Base-by-base conservation (phyloP, 2,888 invertebrate species). In the Entomobrya proxima region DNA sequence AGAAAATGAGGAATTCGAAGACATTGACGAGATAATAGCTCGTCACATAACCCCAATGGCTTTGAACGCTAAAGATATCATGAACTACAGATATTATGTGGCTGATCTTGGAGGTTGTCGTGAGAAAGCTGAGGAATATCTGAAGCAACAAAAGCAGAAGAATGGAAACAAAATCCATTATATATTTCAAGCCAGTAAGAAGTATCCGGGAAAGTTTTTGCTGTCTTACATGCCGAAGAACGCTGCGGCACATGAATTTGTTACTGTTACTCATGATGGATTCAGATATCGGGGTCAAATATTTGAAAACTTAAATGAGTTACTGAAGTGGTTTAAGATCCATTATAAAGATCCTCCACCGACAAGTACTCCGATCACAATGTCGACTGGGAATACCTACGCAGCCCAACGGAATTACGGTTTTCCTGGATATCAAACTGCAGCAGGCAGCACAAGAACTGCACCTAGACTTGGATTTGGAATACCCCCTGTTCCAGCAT, bases 11-110 rank as follows among this genome's bases (percentile, higher is more conserved):
- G 98, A 98, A 91, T 99, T 98, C 92, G 99, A 99, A 93, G 99
- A 99, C 92, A 93, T 99, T 40, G 99, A 99, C 92, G 99, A 99
- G 95, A 99, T 99, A 86, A 97, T 99, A 79, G 98, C 99, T 0
- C 94, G 99, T 15, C 95, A 98, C 92, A 95, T 99, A 6, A 98
- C 97, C 86, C 99, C 99, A 0, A 98, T 99, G 98, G 98, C 98
- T 0, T 94, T 96, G 0, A 96, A 95, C 91, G 97, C 97, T 0
- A 94, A 98, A 2, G 99, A 99, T 91, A 93, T 99, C 50, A 92
- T 98, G 77, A 94, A 95, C 55, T 98, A 98, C 92, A 97, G 97
- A 91, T 98, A 98, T 92, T 98, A 96, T 92, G 94, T 95, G 89
- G 94, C 95, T 32, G 94, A 95, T 37, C 94, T 95, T 76, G 94